A percentile compares a stretch with the other conserved stretches of the same genome.
These are phyloP conservation scores for Microtus californicus DNA, from an alignment of 2,797 vertebrate species.

Conservation along the genomic window DNA sequence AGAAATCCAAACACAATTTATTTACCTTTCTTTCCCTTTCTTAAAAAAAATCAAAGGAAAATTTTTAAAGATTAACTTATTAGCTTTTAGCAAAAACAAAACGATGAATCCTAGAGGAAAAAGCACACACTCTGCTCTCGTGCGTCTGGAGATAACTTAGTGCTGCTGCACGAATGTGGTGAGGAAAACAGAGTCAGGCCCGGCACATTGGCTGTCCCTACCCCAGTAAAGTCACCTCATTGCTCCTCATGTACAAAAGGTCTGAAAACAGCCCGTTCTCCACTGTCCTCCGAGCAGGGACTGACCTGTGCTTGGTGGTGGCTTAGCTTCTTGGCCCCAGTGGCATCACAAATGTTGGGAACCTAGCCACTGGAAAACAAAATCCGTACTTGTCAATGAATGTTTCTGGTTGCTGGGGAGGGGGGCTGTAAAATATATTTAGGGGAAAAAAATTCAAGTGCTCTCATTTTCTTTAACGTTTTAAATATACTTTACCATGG, in stretches of 20 bases:
- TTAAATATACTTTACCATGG: constrained; percentile 28
- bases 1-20: constrained; percentile 68
- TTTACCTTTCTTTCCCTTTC: constrained; percentile 46
- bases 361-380: neutral
- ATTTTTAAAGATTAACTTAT: constrained; percentile 42
- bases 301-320: neutral
- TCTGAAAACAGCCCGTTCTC: constrained; percentile 41
- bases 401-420: neutral
- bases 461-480: constrained; percentile 10
- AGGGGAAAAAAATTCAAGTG: neutral
- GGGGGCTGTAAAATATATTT: neutral
- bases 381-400: neutral
- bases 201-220: neutral
- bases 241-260: constrained; percentile 29
- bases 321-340: neutral
- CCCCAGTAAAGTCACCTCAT: neutral
- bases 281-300: neutral
- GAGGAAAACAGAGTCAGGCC: neutral
- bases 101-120: neutral
- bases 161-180: neutral
- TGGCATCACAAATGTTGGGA: neutral
- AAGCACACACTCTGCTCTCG: neutral
- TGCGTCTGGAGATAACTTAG: neutral
- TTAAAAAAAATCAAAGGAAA: constrained; percentile 35
- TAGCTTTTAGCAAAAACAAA: constrained; percentile 36